Conservation (phyloP, 2,888 invertebrate species). For the Drosophila sordidapex region DNA sequence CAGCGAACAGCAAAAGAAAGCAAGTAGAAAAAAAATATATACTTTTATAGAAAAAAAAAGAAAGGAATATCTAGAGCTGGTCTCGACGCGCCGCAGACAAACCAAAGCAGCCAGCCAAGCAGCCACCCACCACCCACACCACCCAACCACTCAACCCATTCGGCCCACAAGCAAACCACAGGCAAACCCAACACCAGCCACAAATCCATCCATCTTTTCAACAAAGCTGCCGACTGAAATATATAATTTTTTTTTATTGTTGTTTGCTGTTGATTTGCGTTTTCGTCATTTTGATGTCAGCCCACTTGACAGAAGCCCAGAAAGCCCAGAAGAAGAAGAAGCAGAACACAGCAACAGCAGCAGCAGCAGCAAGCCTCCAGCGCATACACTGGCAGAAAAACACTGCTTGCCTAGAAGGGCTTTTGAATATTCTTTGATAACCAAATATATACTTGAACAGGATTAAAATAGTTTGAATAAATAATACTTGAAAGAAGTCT, state of each 20-base stretch:
- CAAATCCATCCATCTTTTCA: slow-evolving; percentile 77
- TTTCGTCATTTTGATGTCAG: slow-evolving; percentile 81
- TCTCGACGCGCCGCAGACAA: slow-evolving; percentile 53
- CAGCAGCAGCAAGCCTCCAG: slow-evolving; percentile 29
- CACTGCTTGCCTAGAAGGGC: not conserved
- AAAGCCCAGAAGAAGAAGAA: slow-evolving; percentile 32
- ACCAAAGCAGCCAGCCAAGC: slow-evolving; percentile 25
- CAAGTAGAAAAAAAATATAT: slow-evolving; percentile 16
- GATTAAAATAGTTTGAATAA: not conserved
- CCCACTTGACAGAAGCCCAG: slow-evolving; percentile 64
- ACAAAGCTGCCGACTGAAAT: slow-evolving; percentile 44
- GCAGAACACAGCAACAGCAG: not conserved
- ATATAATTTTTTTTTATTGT: slow-evolving; percentile 16
- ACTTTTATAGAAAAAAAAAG: slow-evolving; percentile 1
- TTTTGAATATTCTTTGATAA: not conserved
- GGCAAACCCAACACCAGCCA: slow-evolving; percentile 35
- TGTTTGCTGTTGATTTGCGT: slow-evolving; percentile 80
- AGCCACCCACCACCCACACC: not conserved
- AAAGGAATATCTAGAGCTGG: slow-evolving; percentile 26
- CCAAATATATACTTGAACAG: no score
- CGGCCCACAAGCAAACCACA: slow-evolving; percentile 8
- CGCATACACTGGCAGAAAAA: slow-evolving; percentile 9
- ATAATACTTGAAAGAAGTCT: not conserved
- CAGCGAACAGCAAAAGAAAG: slow-evolving; percentile 8
- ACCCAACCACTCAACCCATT: slow-evolving; percentile 7